Conservation (phyloP, 1,140 invertebrate species). For the Phenacoccus solenopsis region DNA sequence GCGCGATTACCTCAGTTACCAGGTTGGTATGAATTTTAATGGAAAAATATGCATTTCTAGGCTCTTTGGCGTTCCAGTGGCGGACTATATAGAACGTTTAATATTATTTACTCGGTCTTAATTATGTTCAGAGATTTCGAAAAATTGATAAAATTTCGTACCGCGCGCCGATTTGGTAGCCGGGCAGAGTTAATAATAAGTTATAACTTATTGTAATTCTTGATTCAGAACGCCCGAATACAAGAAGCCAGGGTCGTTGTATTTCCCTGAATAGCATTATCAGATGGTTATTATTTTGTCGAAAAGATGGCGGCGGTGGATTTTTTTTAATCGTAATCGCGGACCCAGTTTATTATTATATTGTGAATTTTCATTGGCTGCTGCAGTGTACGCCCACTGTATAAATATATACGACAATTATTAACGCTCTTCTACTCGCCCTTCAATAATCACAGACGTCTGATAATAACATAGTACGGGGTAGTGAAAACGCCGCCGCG, state of each 20-base stretch:
- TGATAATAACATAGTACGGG: neutral
- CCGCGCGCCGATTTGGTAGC: neutral
- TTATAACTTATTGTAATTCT: neutral
- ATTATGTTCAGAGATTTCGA: too few relatives aligned
- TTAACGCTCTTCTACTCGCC: neutral
- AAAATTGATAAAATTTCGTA: neutral
- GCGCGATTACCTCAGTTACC: neutral
- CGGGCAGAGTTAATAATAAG: neutral
- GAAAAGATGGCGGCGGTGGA: neutral
- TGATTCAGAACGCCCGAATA: neutral
- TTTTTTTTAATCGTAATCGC: conserved; percentile 7
- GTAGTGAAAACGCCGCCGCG: neutral
- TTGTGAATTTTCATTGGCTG: conserved; percentile 7
- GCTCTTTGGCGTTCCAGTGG: neutral
- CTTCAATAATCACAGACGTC: conserved; percentile 5
- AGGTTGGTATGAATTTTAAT: neutral
- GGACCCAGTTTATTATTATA: neutral
- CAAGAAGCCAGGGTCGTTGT: conserved; percentile 4
- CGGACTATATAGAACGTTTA: too few relatives aligned
- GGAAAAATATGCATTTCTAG: neutral
- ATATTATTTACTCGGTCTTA: too few relatives aligned
- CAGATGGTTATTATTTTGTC: conserved; percentile 16
- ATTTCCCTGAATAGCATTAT: conserved; percentile 6
- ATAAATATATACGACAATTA: conserved; percentile 13
- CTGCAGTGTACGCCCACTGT: neutral